These are phyloP conservation scores for Plectus sambesii DNA, from an alignment of 1,140 invertebrate species.

Conservation along the genomic window DNA sequence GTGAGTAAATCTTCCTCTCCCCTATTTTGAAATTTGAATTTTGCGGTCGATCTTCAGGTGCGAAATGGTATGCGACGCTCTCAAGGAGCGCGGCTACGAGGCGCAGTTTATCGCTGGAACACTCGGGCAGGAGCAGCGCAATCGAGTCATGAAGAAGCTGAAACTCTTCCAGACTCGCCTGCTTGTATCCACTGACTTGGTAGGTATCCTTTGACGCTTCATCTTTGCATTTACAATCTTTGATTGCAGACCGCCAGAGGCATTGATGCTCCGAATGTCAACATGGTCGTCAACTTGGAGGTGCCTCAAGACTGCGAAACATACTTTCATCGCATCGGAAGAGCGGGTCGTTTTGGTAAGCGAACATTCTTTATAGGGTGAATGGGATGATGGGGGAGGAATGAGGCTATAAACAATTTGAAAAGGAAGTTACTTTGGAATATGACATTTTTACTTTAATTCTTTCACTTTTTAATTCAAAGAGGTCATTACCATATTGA, in stretches of 20 bases:
- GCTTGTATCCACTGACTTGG: slow-evolving; percentile 77
- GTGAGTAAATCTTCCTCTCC: slow-evolving; percentile 50
- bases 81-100: slow-evolving; percentile 60
- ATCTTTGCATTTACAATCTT: slow-evolving; percentile 11
- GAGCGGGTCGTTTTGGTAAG: slow-evolving; percentile 67
- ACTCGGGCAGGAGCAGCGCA: slow-evolving; percentile 64
- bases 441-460: too few species aligned
- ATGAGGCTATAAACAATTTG: too few species aligned
- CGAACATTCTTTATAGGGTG: neutral
- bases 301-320: slow-evolving; percentile 66
- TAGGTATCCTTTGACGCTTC: slow-evolving; percentile 25
- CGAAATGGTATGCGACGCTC: slow-evolving; percentile 60
- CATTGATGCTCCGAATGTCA: slow-evolving; percentile 79
- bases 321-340: slow-evolving; percentile 86
- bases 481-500: too few species aligned
- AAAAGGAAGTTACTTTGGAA: too few species aligned
- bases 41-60: slow-evolving; percentile 38
- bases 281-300: slow-evolving; percentile 86
- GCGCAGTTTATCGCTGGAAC: slow-evolving; percentile 61
- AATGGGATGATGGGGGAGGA: too few species aligned
- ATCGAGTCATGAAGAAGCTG: slow-evolving; percentile 63
- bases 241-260: slow-evolving; percentile 53
- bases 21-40: slow-evolving; percentile 8
- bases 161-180: slow-evolving; percentile 66
- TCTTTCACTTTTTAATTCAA: too few species aligned